These are phyloP conservation scores for Chinchilla lanigera DNA, from an alignment of 2,113 vertebrate genomes.

Conservation along the genomic window DNA sequence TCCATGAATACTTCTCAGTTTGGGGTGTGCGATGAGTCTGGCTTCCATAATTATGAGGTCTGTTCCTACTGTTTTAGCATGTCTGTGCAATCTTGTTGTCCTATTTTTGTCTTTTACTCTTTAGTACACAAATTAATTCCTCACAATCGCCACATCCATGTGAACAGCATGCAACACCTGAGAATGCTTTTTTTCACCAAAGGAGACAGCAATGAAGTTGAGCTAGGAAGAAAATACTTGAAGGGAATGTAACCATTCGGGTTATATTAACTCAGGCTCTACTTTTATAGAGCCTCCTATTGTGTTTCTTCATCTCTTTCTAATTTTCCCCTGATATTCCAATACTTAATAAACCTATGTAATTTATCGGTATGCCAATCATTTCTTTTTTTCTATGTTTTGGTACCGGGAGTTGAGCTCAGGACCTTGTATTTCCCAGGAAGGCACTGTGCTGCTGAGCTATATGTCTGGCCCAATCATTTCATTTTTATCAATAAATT, in stretches of 20 bases:
- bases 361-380: not conserved
- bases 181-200: not conserved
- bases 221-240: not conserved
- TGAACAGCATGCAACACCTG: not conserved
- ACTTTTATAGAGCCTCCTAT: not conserved
- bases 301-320: not conserved
- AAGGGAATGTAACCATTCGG: not conserved
- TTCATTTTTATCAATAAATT: not conserved
- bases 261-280: not conserved
- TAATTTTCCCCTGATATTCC: not conserved
- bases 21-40: not conserved
- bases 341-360: not conserved
- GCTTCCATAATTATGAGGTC: not conserved
- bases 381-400: not conserved
- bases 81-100: not conserved
- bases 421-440: too few species aligned
- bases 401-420: too few species aligned
- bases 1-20: not conserved
- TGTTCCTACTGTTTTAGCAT: too few species aligned
- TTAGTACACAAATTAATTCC: conserved; percentile 15
- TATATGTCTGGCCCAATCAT: not conserved
- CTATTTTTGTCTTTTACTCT: not conserved
- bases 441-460: too few species aligned
- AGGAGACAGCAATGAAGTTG: not conserved
- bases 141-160: not conserved